Base-by-base conservation (phyloP, 2,113 vertebrate species). In the Centrocercus urophasianus region DNA sequence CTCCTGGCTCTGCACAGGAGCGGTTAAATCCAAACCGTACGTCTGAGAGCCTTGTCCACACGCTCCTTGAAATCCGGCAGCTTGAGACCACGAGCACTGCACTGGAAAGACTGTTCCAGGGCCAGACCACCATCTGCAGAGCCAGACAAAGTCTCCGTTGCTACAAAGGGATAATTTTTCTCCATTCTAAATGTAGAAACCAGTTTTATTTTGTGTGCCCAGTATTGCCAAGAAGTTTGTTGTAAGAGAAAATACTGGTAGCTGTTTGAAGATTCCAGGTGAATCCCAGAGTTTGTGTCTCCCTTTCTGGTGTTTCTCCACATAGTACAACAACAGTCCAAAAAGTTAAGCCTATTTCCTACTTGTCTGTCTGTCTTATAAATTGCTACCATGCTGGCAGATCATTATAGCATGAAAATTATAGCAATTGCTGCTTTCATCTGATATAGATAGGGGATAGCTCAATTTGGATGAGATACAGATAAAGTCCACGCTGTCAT, bases 191-290 rank as follows among this genome's bases (percentile, higher is more conserved):
- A 75, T 54, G 4, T 8, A 48, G 4, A 18, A 61, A 6, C 22
- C 36, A 40, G 2, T 50, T 88, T 43, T 24, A 32, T 19, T 86
- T 42, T 38, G 10, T 70, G 74, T 81, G 20, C 74, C 36, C 64
- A 30, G 0, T 32, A 42, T 10, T 25, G 32, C 59, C 32, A 76
- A 36, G 36, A 73, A 30, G 12, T 27, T 70, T 76, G 11, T 38
- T 77, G 8, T 1, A 8, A 8, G 6, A 11, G 6, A 1, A 17
- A 36, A 47, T 36, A 27, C 13, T 27, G 19, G 8, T 19, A 3
- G 32, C 1, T 34, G 69, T 77, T 56, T 45, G 2, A 83, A 86
- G 52, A 34, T 57, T 67, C 13, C 25, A 57, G 32, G 6, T 19
- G 19, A 93, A 82, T n/a, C 11, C 17, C 30, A 40, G 43, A 63